Evolutionary conservation across 2,797 vertebrate species (phyloP).

Genomic region (Choloepus didactylus): DNA sequence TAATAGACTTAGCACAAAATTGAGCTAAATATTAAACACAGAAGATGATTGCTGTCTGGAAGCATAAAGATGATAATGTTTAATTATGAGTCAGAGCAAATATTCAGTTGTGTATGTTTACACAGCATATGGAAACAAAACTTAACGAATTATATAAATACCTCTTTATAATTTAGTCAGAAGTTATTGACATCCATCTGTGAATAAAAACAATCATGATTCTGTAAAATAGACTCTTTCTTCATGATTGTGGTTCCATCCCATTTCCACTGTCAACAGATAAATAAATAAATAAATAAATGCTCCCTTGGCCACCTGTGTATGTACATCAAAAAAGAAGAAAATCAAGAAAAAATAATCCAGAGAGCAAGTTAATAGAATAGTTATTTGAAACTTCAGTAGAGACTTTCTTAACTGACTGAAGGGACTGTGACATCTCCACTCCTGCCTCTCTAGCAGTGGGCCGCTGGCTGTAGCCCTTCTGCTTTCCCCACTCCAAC

Average conservation of each 20-base stretch:
- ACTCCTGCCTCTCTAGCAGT: no score
- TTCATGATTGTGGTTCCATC: neutral
- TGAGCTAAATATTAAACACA: constrained; percentile 26
- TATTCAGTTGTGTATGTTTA: neutral
- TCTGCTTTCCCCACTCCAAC: neutral
- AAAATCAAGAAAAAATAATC: neutral
- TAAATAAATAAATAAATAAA: neutral
- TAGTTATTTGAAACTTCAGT: neutral
- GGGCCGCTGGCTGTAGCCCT: rapidly evolving
- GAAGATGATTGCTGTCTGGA: neutral
- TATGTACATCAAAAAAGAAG: neutral
- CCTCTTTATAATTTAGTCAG: constrained; percentile 4
- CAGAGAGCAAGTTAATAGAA: neutral
- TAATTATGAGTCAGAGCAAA: constrained; percentile 16
- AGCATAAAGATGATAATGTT: neutral
- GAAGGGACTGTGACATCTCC: neutral
- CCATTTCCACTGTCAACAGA: neutral
- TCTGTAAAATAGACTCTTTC: neutral
- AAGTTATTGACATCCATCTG: neutral
- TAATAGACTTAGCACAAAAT: neutral
- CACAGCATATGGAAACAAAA: neutral
- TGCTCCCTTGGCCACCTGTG: neutral
- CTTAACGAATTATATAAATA: neutral
- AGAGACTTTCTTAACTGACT: neutral
- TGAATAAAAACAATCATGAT: constrained; percentile 22